A percentile compares a stretch with the other conserved stretches of the same genome.
Conservation (phyloP, 2,888 invertebrate genomes). For the Hypselothyrea guttata region DNA sequence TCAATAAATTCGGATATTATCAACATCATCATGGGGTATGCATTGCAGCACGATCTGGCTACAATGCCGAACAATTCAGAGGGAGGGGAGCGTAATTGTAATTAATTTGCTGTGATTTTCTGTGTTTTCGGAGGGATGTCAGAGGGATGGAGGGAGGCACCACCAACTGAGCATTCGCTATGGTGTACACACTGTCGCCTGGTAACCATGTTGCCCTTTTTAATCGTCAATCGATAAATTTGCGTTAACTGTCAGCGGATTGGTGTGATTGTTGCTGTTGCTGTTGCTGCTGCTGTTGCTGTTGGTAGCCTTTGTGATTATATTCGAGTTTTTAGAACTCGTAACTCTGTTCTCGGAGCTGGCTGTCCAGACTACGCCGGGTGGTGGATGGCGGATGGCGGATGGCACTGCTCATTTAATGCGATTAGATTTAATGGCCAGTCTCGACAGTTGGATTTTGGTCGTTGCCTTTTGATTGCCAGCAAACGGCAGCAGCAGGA, state of each 20-base stretch:
- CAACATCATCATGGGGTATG: conserved; percentile 6
- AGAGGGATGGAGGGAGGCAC: conserved; percentile 5
- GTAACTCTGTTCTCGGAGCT: conserved; percentile 2
- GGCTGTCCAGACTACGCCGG: conserved; percentile 12
- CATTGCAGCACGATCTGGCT: conserved; percentile 27
- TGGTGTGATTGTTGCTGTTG: conserved; percentile 40
- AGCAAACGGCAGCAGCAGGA: conserved; percentile 46
- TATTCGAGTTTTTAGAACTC: conserved; percentile 26
- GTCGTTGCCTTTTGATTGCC: conserved; percentile 31
- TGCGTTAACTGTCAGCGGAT: conserved; percentile 75
- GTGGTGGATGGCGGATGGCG: conserved; percentile 47
- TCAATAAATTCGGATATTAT: conserved; percentile 45
- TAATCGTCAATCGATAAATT: conserved; percentile 78
- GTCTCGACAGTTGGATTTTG: conserved; percentile 43
- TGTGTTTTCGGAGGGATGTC: conserved; percentile 47
- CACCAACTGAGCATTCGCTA: background rate
- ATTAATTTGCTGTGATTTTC: conserved; percentile 78
- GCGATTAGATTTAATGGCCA: conserved; percentile 79
- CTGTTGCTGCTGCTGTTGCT: no score
- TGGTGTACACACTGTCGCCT: conserved; percentile 34
- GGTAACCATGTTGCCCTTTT: conserved; percentile 45
- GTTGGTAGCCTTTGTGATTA: conserved; percentile 19
- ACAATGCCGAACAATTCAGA: conserved; percentile 5
- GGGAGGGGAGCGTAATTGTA: conserved; percentile 69
- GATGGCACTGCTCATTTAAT: conserved; percentile 70